These are phyloP conservation scores for Ceratina australensis DNA, from an alignment of 1,140 invertebrate species.

Conservation along the genomic window DNA sequence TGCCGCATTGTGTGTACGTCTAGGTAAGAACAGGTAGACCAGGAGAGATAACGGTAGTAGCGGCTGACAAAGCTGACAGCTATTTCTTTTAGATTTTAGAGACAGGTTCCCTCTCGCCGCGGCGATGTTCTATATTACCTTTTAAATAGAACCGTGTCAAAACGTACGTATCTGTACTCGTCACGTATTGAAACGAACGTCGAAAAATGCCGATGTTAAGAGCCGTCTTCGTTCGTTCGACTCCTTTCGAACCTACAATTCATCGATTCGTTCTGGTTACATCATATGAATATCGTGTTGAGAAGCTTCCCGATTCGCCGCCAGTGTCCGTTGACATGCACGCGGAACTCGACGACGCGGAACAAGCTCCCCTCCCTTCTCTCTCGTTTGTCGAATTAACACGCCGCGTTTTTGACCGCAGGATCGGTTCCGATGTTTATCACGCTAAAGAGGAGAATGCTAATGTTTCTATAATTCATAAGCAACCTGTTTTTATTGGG, in stretches of 20 bases:
- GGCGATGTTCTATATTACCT: conserved; percentile 47
- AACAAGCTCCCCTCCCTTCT: not conserved
- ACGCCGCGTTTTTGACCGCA: not conserved
- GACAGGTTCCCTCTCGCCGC: conserved; percentile 7
- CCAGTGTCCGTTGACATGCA: conserved; percentile 17
- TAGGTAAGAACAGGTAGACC: conserved; percentile 50
- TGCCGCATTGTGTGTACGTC: conserved; percentile 6
- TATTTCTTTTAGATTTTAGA: conserved; percentile 46
- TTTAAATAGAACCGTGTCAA: conserved; percentile 28
- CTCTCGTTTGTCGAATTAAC: conserved; percentile 8
- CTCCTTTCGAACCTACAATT: conserved; percentile 5
- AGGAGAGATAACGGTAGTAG: conserved; percentile 59
- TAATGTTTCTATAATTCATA: conserved; percentile 27
- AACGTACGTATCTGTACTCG: conserved; percentile 15
- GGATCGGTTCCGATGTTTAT: not conserved
- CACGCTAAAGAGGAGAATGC: not conserved
- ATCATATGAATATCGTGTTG: not conserved
- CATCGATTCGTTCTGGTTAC: conserved; percentile 26
- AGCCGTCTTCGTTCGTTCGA: not conserved
- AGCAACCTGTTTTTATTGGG: not conserved
- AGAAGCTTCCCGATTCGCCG: not conserved
- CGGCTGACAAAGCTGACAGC: conserved; percentile 58
- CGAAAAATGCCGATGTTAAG: conserved; percentile 5
- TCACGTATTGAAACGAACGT: not conserved
- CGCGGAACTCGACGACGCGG: not conserved